A percentile compares a stretch with the other conserved stretches of the same genome.
phyloP scores from a whole-genome alignment of 2,888 invertebrate species.

The Melanostoma mellinum region DNA sequence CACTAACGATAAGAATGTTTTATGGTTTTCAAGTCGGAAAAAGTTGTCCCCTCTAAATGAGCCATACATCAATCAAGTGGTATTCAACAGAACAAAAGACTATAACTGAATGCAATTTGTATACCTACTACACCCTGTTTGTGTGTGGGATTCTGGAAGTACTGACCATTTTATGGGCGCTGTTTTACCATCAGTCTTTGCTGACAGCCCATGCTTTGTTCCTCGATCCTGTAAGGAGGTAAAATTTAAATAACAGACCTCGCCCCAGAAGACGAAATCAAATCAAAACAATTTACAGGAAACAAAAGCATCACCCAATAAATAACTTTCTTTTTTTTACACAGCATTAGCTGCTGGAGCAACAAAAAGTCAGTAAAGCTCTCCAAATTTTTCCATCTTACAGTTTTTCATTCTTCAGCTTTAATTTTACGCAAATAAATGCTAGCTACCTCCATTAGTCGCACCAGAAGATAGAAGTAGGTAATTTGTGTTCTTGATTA shows the following conservation, averaged over 20 bases:
- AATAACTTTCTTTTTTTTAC: conserved; percentile 34
- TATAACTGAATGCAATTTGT: conserved; percentile 6
- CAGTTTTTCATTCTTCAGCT: conserved; percentile 42
- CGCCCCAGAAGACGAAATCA: neutral
- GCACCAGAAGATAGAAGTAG: too few relatives aligned
- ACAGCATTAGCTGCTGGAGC: conserved; percentile 17
- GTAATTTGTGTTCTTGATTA: too few relatives aligned
- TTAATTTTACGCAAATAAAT: conserved; percentile 57
- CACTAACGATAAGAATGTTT: conserved; percentile 11
- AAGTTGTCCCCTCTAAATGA: conserved; percentile 19
- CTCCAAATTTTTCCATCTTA: conserved; percentile 37
- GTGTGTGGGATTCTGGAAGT: too few relatives aligned
- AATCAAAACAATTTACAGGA: conserved; percentile 19
- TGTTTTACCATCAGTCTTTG: neutral
- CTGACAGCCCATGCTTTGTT: neutral
- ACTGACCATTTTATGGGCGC: neutral
- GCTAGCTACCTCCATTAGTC: neutral
- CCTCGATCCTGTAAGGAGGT: neutral
- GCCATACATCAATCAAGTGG: conserved; percentile 6
- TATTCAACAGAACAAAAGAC: conserved; percentile 7
- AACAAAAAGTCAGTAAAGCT: conserved; percentile 16
- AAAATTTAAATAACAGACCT: neutral
- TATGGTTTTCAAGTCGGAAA: neutral
- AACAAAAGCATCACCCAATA: conserved; percentile 51
- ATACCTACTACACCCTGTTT: neutral